phyloP scores from a whole-genome alignment of 1,140 invertebrate genomes.

The Megathymus violae region DNA sequence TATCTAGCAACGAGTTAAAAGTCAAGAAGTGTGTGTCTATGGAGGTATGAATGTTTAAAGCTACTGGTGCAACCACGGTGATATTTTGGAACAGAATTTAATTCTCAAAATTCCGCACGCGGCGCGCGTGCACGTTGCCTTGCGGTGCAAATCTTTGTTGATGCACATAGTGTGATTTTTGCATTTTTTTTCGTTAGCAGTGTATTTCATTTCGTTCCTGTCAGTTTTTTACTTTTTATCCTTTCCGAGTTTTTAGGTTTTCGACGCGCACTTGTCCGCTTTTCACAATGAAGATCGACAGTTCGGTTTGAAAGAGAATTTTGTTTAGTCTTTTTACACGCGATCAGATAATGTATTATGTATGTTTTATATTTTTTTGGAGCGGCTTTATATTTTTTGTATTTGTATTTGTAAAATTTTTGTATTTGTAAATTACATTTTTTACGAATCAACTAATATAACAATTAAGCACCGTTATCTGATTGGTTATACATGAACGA shows the following conservation, averaged over 20 bases:
- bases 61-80: not conserved
- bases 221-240: slow-evolving; percentile 27
- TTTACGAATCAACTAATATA: too few species aligned
- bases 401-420: too few species aligned
- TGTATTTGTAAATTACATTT: too few species aligned
- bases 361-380: too few species aligned
- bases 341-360: too few species aligned
- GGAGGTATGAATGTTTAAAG: not conserved
- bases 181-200: slow-evolving; percentile 6
- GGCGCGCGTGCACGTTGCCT: slow-evolving; percentile 10
- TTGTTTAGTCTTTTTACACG: not conserved
- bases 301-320: slow-evolving; percentile 22
- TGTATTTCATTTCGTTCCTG: slow-evolving; percentile 26
- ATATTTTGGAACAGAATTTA: slow-evolving; percentile 18
- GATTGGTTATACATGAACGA: too few species aligned
- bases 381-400: too few species aligned
- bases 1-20: too few species aligned
- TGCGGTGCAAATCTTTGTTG: slow-evolving; percentile 34
- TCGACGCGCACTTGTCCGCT: slow-evolving; percentile 26
- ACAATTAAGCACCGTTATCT: too few species aligned
- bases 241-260: slow-evolving; percentile 30
- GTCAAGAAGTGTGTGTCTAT: too few species aligned
- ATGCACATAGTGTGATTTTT: slow-evolving; percentile 15
- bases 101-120: not conserved
- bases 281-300: slow-evolving; percentile 32